phyloP scores from a whole-genome alignment of 2,888 invertebrate genomes.

The Spicauda simplicius region DNA sequence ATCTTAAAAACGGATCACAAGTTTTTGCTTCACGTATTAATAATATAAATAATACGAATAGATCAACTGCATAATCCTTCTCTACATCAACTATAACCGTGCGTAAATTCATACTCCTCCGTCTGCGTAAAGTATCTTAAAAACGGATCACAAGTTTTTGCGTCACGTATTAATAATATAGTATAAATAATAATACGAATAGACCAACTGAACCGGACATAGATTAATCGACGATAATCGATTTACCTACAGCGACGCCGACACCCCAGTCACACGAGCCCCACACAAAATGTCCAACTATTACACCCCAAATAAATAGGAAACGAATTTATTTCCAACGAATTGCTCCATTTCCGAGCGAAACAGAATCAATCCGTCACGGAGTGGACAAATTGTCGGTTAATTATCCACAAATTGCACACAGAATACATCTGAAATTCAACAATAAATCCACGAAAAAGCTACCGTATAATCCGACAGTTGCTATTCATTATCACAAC shows the following conservation, averaged over 20 bases:
- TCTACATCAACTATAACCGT: no score
- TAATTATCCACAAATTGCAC: conserved; percentile 46
- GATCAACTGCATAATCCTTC: no score
- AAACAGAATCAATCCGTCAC: conserved; percentile 71
- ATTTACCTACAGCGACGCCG: conserved; percentile 68
- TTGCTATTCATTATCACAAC: conserved; percentile 51
- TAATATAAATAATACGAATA: not conserved
- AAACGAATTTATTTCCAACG: conserved; percentile 69
- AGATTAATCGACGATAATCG: conserved; percentile 49
- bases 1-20: no score
- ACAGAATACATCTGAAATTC: conserved; percentile 30
- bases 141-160: no score
- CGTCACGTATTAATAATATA: no score
- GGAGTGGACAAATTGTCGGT: conserved; percentile 60
- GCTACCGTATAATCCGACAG: conserved; percentile 47
- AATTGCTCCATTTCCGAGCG: conserved; percentile 78
- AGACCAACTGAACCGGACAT: conserved; percentile 1
- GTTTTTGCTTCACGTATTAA: no score
- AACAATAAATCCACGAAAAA: conserved; percentile 28
- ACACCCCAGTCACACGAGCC: conserved; percentile 49
- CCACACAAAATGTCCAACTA: conserved; percentile 61
- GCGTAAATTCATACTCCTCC: no score
- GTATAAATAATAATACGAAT: not conserved
- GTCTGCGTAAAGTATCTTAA: no score
- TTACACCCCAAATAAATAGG: conserved; percentile 67